Evolutionary conservation across 2,888 invertebrate species (phyloP).

Genomic region (Prionchulus punctatus): DNA sequence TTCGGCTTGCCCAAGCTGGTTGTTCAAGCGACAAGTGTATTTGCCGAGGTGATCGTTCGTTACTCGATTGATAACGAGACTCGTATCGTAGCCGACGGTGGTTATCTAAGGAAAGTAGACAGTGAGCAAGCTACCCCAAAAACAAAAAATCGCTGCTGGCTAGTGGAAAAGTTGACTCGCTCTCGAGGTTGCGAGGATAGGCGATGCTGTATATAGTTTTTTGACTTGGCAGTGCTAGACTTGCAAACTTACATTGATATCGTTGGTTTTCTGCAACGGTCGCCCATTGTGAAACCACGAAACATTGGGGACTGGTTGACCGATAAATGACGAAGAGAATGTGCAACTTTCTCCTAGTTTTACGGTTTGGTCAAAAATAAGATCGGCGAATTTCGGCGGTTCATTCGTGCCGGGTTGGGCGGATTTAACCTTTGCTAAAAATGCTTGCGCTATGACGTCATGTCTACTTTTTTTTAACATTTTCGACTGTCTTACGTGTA

Average conservation of each 20-base stretch:
- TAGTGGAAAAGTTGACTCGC: too few relatives aligned
- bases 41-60: constrained; percentile 22
- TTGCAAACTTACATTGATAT: constrained; percentile 12
- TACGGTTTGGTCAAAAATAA: neutral
- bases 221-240: too few relatives aligned
- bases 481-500: constrained; percentile 12
- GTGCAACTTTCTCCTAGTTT: constrained; percentile 21
- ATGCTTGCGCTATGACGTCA: too few relatives aligned
- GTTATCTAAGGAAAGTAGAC: too few relatives aligned
- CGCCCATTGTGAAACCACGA: constrained; percentile 27
- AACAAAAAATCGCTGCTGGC: too few relatives aligned
- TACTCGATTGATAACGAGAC: neutral
- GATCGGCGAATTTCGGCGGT: constrained; percentile 4
- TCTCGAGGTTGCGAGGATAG: too few relatives aligned
- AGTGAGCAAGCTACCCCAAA: too few relatives aligned
- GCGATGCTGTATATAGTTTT: too few relatives aligned
- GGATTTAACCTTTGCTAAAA: too few relatives aligned
- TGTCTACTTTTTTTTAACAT: too few relatives aligned
- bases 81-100: too few relatives aligned
- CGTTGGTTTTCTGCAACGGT: constrained; percentile 13
- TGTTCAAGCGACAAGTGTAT: constrained; percentile 23
- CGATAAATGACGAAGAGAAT: constrained; percentile 24
- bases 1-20: constrained; percentile 25
- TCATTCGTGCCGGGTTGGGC: too few relatives aligned
- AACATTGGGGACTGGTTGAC: constrained; percentile 25